These are phyloP conservation scores for Chloroceryle aenea DNA, from an alignment of 2,113 vertebrate genomes.

Conservation along the genomic window DNA sequence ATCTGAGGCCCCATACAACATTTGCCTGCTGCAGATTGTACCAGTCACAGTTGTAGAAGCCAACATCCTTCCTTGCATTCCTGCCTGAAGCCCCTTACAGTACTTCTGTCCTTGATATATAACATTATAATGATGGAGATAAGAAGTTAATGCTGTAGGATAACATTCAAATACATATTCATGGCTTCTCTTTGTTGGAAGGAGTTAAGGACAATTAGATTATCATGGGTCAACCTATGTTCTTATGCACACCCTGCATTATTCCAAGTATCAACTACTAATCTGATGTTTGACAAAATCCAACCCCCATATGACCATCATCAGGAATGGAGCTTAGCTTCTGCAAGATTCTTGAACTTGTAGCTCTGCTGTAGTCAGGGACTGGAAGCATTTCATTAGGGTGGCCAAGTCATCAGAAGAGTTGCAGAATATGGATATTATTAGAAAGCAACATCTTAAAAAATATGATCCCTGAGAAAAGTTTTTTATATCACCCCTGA, in stretches of 20 bases:
- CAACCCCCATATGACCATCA: background rate
- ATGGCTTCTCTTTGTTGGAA: background rate
- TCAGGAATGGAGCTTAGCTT: background rate
- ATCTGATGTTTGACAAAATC: background rate
- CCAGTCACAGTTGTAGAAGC: no score
- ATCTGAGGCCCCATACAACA: no score
- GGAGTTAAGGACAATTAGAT: background rate
- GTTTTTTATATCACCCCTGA: background rate
- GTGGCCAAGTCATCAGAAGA: background rate
- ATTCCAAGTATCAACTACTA: background rate
- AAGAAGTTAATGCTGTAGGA: accelerated
- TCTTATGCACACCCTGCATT: background rate
- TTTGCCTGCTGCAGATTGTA: no score
- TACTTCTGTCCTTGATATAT: no score
- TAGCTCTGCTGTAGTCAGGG: background rate
- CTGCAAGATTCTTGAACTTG: background rate
- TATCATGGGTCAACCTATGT: background rate
- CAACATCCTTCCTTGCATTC: no score
- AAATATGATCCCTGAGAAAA: background rate
- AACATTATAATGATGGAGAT: background rate
- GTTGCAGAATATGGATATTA: background rate
- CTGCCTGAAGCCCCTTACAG: no score
- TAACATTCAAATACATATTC: background rate
- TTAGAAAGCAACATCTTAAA: background rate
- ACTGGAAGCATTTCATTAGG: background rate